Conservation (phyloP, 2,888 invertebrate species). For the Trichopria drosophilae region DNA sequence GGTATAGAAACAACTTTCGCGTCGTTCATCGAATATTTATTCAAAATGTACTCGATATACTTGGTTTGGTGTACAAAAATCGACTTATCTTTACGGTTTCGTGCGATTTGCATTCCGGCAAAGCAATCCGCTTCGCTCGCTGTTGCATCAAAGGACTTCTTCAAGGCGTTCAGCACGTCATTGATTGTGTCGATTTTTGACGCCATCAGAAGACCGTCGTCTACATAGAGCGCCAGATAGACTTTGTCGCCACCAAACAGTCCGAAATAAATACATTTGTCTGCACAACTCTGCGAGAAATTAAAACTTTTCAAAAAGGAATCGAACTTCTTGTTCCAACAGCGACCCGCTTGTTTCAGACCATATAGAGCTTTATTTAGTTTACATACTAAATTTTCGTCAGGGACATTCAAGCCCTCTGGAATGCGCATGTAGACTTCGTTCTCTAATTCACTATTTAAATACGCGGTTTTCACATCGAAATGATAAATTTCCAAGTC, state of each 20-base stretch:
- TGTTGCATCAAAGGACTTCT: slow-evolving; percentile 12
- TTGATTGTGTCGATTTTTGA: not conserved
- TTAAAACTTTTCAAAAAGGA: slow-evolving; percentile 12
- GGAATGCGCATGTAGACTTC: slow-evolving; percentile 26
- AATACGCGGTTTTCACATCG: too few relatives aligned
- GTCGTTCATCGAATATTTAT: slow-evolving; percentile 20
- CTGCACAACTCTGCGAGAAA: slow-evolving; percentile 18
- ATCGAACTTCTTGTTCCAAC: slow-evolving; percentile 26
- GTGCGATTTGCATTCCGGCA: slow-evolving; percentile 11
- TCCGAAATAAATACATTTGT: slow-evolving; percentile 23
- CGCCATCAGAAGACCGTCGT: slow-evolving; percentile 16
- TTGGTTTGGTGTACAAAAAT: slow-evolving; percentile 17
- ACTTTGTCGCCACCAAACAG: not conserved
- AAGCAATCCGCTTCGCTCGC: not conserved
- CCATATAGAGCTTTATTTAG: too few relatives aligned
- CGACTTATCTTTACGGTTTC: not conserved
- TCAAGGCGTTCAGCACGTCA: slow-evolving; percentile 2
- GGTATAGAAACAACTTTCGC: slow-evolving; percentile 19
- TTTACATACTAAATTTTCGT: slow-evolving; percentile 15
- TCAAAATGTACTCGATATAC: slow-evolving; percentile 19
- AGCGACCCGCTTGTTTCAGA: slow-evolving; percentile 26
- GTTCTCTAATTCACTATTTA: too few relatives aligned
- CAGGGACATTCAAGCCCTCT: slow-evolving; percentile 11
- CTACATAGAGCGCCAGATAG: slow-evolving; percentile 23
- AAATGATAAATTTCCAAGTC: too few relatives aligned